Percentiles rank a stretch among this genome's conserved stretches.
Conservation (phyloP, 2,888 invertebrate species). For the Philaethria dido region DNA sequence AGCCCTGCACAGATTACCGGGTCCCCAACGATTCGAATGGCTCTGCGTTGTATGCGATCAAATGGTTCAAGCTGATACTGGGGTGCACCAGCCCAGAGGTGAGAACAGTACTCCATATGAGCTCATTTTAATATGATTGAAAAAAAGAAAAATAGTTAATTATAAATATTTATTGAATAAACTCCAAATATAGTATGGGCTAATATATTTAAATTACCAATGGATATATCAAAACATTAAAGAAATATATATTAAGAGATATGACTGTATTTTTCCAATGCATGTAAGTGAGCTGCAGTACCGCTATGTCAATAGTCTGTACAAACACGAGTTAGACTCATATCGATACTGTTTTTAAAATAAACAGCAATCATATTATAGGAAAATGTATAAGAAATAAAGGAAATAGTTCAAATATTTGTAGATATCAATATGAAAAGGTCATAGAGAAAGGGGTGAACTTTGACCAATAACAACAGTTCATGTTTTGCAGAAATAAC, state of each 20-base stretch:
- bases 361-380: slow-evolving; percentile 1
- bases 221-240: background rate
- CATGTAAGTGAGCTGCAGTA: slow-evolving; percentile 15
- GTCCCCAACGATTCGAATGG: no score
- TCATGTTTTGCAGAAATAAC: background rate
- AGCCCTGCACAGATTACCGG: no score
- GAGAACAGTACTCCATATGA: no score
- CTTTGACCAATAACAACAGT: background rate
- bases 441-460: background rate
- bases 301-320: background rate
- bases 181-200: no score
- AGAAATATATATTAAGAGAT: background rate
- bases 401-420: background rate
- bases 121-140: no score
- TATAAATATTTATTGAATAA: no score
- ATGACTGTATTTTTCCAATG: background rate
- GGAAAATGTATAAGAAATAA: background rate
- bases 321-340: slow-evolving; percentile 11
- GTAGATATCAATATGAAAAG: background rate
- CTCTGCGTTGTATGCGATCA: no score
- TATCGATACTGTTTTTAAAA: slow-evolving; percentile 11
- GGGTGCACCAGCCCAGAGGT: no score
- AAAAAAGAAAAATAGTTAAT: no score
- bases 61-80: no score
- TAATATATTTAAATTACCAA: no score